Evolutionary conservation across 2,888 invertebrate species (phyloP), one percentile per base, ranked within the genome.

Genomic region (Agelastica alni): DNA sequence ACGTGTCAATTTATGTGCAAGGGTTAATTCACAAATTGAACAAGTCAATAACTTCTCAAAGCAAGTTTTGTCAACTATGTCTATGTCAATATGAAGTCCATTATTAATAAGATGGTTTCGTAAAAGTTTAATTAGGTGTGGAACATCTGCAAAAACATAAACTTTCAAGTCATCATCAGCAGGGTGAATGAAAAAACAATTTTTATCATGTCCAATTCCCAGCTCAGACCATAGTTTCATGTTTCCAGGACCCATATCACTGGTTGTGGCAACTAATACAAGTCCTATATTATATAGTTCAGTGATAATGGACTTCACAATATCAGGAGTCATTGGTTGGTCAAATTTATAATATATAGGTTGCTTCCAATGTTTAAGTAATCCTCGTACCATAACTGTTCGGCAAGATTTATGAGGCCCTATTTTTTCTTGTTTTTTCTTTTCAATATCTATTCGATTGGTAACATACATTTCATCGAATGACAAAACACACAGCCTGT

Each of bases 131-230:
- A 61, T 20, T 36, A 60, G 30, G 44, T 56, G 58, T 7, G 62
- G 62, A 22, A 54, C 49, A 49, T 62, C 62, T 6, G 58, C 58
- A 39, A 55, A 56, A 7, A 62, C 58, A 49, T 53, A 56, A 10
- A 60, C 30, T 41, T 51, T 51, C 13, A 53, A 41, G n/a, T 13
- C 18, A 30, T 42, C 26, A 42, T 59, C 32, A 36, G 28, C 26
- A 6, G 52, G 53, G 32, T 53, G 56, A 31, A 10, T 2, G 43
- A 48, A 53, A 16, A 46, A 51, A 39, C 56, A 46, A 14, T 47
- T 30, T n/a, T 1, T 30, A 7, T 30, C n/a, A n/a, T 30, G n/a
- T 6, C 30, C 30, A n/a, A 30, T n/a, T 1, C 44, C 37, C 36
- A 49, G 12, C 17, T 53, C 32, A 10, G 43, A 37, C 57, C 57